Conservation (phyloP, 2,113 vertebrate species). For the Physeter macrocephalus region DNA sequence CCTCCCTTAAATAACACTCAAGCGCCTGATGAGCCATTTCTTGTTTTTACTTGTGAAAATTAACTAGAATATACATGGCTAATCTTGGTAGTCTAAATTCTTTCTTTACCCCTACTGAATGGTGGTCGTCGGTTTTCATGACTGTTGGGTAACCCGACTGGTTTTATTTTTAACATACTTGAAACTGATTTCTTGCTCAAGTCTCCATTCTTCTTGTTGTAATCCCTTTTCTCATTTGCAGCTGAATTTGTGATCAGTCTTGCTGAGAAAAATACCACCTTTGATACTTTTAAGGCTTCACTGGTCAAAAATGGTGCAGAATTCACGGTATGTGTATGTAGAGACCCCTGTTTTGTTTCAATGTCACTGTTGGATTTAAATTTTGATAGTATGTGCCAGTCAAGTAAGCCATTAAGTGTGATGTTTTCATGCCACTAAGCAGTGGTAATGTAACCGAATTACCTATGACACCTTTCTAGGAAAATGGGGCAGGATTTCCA, state of each 20-base stretch:
- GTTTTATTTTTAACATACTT: background rate
- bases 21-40: background rate
- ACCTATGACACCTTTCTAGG: background rate
- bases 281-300: conserved; percentile 90
- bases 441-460: accelerated
- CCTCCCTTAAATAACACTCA: background rate
- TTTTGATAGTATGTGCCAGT: background rate
- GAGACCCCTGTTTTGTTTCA: background rate
- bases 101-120: background rate
- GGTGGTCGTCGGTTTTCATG: background rate
- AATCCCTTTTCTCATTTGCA: conserved; percentile 53
- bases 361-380: background rate
- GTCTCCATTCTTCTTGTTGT: background rate
- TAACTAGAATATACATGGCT: background rate
- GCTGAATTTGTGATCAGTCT: conserved; percentile 97
- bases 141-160: background rate
- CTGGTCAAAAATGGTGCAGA: conserved; percentile 94
- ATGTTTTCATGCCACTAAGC: background rate
- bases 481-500: background rate
- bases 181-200: background rate
- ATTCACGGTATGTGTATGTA: conserved; percentile 88
- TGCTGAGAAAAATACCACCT: conserved; percentile 90
- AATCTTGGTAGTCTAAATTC: background rate
- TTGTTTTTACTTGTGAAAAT: background rate
- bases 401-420: background rate